Evolutionary conservation across 2,888 invertebrate species (phyloP), one percentile per base, ranked within the genome.

Genomic region (Harpalus rufipes): DNA sequence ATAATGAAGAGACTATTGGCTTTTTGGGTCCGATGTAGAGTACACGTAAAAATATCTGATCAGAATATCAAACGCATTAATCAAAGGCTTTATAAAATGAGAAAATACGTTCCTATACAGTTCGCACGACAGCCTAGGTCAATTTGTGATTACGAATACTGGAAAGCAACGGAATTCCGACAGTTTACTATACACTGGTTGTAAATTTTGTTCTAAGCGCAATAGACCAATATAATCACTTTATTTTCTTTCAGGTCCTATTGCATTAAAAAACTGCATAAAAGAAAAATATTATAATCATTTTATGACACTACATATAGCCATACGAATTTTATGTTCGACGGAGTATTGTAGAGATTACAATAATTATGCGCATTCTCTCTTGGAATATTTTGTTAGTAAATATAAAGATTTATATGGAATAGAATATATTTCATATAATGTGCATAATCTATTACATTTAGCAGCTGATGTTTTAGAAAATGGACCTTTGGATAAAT

Each of bases 401-500:
- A 86, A 85, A 68, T 87, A 86, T 82, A 84, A 51, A 72, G 81
- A 65, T 81, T 72, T 88, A 18, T 87, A 87, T 85, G 87, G 86
- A 12, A 39, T 82, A 72, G 85, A 87, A 83, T 85, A 86, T 80
- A 84, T 87, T n/a, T 87, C 87, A 14, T 87, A 88, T 84, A 87
- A 87, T 86, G 84, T 88, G 18, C 87, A 87, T 74, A 86, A 86
- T 76, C 85, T 86, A 63, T 63, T 87, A 68, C 87, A 87, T 84
- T 14, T 87, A 32, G 61, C 78, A 76, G 61, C 86, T 58, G 86
- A 86, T 85, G 86, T 86, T 18, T 63, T 85, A 74, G 59, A 25
- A n/a, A 85, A 86, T 78, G 86, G 87, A 39, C n/a, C 51, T 65
- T 7, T 87, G 32, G 44, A 86, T 58, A 56, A 79, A 25, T 86